Evolutionary conservation across 2,113 vertebrate species (phyloP).

Genomic region (Sterna hirundo): DNA sequence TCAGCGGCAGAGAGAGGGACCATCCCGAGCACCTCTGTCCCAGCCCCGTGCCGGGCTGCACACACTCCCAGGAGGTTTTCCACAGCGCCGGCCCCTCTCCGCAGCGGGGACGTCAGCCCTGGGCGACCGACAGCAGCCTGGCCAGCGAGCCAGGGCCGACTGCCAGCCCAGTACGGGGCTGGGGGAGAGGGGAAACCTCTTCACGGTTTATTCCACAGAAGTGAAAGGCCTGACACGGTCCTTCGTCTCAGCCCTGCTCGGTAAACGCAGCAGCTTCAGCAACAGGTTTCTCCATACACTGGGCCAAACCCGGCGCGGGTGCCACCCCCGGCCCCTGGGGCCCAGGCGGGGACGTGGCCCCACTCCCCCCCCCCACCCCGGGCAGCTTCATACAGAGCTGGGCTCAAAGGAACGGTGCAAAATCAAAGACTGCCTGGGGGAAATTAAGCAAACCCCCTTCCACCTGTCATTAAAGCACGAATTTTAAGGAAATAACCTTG

Average conservation of each 20-base stretch:
- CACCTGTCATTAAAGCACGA: not conserved
- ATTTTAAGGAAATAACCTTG: constrained; percentile 11
- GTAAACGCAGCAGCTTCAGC: not conserved
- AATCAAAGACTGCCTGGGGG: not conserved
- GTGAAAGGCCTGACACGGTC: not conserved
- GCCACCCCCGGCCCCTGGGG: not conserved
- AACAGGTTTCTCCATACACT: not conserved
- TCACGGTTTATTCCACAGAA: not conserved
- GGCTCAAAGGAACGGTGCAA: not conserved
- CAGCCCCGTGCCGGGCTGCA: not conserved
- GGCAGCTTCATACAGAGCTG: not conserved
- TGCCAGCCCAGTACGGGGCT: not conserved
- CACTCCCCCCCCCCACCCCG: not conserved
- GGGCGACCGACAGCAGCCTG: not conserved
- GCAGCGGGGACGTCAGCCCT: not conserved
- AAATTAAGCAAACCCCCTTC: not conserved
- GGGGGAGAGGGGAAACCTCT: not conserved
- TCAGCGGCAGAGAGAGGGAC: not conserved
- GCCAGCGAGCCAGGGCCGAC: not conserved
- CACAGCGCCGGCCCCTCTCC: rapidly evolving
- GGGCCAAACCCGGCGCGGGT: not conserved
- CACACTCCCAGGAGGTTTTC: not conserved
- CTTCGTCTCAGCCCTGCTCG: not conserved
- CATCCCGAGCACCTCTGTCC: not conserved
- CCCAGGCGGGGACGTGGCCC: rapidly evolving